Evolutionary conservation across 2,113 vertebrate genomes (phyloP).

Genomic region (Oryzias javanicus): DNA sequence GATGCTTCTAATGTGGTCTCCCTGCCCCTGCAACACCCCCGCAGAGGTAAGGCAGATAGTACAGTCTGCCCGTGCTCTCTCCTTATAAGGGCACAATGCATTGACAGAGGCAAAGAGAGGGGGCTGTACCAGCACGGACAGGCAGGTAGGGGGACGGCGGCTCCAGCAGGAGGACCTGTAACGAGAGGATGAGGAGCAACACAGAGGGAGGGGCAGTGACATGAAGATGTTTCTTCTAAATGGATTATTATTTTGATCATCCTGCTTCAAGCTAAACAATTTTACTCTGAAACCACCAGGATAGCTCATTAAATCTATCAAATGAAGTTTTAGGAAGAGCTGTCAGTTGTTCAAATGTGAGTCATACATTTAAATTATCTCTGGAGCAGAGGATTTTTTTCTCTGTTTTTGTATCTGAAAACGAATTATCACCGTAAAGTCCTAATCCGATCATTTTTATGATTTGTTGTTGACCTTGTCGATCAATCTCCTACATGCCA

Average conservation of each 20-base stretch:
- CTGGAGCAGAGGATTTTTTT: too few relatives aligned
- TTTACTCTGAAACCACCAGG: too few relatives aligned
- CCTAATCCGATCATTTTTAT: too few relatives aligned
- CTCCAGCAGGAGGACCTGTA: constrained; percentile 27
- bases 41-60: constrained; percentile 64
- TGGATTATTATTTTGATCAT: not conserved
- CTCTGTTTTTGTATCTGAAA: too few relatives aligned
- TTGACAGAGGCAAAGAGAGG: constrained; percentile 71
- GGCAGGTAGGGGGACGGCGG: constrained; percentile 71
- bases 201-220: constrained; percentile 27
- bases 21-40: constrained; percentile 70
- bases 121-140: constrained; percentile 66
- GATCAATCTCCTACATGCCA: too few relatives aligned
- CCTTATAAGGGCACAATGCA: constrained; percentile 85
- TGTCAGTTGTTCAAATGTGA: too few relatives aligned
- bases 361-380: too few relatives aligned
- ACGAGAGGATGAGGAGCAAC: constrained; percentile 37
- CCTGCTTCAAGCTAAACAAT: too few relatives aligned
- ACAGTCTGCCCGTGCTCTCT: constrained; percentile 77
- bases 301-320: too few relatives aligned
- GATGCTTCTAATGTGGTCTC: constrained; percentile 34
- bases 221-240: constrained; percentile 3
- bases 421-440: too few relatives aligned
- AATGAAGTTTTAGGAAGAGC: too few relatives aligned
- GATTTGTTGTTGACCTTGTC: too few relatives aligned